Evolutionary conservation across 1,140 invertebrate species (phyloP).

Genomic region (Drosophila pandora): DNA sequence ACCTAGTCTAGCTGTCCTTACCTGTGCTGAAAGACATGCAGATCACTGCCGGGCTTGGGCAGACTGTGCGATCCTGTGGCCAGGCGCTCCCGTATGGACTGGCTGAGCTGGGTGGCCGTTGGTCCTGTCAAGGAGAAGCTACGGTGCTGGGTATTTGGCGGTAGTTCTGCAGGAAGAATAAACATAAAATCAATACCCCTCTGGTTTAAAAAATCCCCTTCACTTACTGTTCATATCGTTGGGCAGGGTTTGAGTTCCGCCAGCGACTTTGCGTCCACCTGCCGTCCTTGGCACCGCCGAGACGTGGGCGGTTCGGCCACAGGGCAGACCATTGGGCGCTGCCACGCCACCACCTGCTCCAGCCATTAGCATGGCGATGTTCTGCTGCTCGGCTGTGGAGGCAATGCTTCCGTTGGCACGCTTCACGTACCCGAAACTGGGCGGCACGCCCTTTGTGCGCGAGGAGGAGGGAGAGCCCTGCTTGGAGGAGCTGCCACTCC

Average conservation of each 20-base stretch:
- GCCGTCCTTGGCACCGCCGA: constrained; percentile 91
- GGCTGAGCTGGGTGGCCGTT: constrained; percentile 92
- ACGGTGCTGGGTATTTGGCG: constrained; percentile 86
- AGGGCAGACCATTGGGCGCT: constrained; percentile 61
- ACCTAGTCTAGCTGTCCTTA: constrained; percentile 16
- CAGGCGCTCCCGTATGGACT: constrained; percentile 91
- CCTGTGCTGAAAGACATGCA: constrained; percentile 83
- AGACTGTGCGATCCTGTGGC: constrained; percentile 91
- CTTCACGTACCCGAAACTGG: constrained; percentile 93
- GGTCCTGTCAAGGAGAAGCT: constrained; percentile 92
- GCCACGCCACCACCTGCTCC: constrained; percentile 77
- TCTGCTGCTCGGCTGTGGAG: constrained; percentile 85
- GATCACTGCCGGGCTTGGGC: constrained; percentile 89
- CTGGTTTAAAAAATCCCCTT: neutral
- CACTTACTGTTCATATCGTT: constrained; percentile 89
- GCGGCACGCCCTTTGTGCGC: constrained; percentile 89
- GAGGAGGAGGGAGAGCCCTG: constrained; percentile 83
- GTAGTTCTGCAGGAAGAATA: constrained; percentile 54
- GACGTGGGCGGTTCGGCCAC: constrained; percentile 90
- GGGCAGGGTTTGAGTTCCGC: constrained; percentile 94
- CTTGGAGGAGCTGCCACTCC: constrained; percentile 84
- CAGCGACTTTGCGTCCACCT: constrained; percentile 93
- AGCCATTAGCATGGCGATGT: constrained; percentile 75
- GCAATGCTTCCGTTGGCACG: constrained; percentile 86
- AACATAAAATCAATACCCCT: neutral